phyloP scores from a whole-genome alignment of 2,113 vertebrate species.

The Engraulis encrasicolus region DNA sequence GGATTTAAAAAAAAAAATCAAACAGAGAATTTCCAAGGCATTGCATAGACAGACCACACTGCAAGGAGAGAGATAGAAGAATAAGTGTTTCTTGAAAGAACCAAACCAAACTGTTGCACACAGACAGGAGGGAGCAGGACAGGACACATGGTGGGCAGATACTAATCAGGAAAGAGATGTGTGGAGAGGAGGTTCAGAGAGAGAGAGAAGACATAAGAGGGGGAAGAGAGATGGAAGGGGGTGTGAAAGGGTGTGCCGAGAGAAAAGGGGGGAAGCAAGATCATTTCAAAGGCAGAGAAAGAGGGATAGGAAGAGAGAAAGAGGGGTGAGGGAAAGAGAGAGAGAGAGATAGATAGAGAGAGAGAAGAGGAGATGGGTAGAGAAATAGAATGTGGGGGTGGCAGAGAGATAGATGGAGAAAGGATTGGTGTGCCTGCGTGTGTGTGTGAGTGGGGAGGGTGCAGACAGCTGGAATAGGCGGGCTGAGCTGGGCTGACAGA shows the following conservation, averaged over 20 bases:
- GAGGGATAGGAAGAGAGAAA: too few species aligned
- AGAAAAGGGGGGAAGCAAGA: not conserved
- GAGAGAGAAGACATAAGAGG: too few species aligned
- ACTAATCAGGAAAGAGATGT: not conserved
- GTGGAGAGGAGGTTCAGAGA: not conserved
- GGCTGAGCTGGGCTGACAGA: not conserved
- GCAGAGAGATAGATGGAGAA: too few species aligned
- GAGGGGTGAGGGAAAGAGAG: conserved; percentile 12
- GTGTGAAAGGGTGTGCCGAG: not conserved
- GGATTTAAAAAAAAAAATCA: conserved; percentile 2
- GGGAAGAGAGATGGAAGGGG: too few species aligned
- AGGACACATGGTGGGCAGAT: not conserved
- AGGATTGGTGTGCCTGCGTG: too few species aligned
- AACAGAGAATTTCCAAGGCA: not conserved
- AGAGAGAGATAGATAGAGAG: too few species aligned
- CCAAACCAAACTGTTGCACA: not conserved
- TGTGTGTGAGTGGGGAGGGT: too few species aligned
- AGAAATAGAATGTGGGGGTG: too few species aligned
- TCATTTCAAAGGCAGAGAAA: conserved; percentile 7
- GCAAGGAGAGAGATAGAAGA: not conserved
- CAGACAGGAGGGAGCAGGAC: not conserved
- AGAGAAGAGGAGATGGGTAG: too few species aligned
- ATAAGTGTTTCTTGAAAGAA: not conserved
- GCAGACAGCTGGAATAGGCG: conserved; percentile 26
- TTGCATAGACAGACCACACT: not conserved